Percentiles rank a stretch among this genome's conserved stretches.
Evolutionary conservation across 2,888 invertebrate genomes (phyloP).

Genomic region (Dysmachus trigonus): DNA sequence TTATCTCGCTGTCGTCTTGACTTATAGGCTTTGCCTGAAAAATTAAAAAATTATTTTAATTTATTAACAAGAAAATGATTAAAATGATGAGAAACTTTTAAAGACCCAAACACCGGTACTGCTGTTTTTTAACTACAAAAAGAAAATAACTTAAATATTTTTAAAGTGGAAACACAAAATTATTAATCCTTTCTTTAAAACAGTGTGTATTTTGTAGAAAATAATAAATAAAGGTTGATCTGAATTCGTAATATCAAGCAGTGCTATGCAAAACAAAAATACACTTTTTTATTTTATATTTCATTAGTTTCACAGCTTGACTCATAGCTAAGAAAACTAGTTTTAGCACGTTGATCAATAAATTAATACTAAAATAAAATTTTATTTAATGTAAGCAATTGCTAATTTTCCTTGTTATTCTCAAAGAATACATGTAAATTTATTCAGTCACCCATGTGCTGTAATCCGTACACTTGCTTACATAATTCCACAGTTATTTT

Average conservation of each 20-base stretch:
- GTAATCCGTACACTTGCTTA: not conserved
- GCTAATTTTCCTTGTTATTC: not conserved
- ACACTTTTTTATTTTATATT: not conserved
- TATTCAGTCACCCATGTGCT: not conserved
- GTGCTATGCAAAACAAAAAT: not conserved
- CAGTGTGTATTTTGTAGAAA: not conserved
- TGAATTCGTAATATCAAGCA: not conserved
- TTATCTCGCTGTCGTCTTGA: constrained; percentile 73
- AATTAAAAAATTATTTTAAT: not conserved
- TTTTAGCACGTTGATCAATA: not conserved
- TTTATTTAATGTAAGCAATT: not conserved
- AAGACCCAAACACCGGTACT: not conserved
- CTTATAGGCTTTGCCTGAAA: constrained; percentile 76
- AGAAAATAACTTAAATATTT: not conserved
- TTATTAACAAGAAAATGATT: not conserved
- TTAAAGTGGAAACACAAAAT: not conserved
- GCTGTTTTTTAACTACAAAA: not conserved
- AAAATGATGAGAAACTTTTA: not conserved
- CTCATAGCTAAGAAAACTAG: not conserved
- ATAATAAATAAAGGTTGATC: not conserved
- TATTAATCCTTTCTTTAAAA: not conserved
- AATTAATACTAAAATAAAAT: not conserved
- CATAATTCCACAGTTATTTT: not conserved
- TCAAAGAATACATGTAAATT: no score
- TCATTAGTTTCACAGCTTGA: not conserved